A percentile compares a stretch with the other conserved stretches of the same genome.
Conservation (phyloP, 2,888 invertebrate species). For the Hypselothyrea guttata region DNA sequence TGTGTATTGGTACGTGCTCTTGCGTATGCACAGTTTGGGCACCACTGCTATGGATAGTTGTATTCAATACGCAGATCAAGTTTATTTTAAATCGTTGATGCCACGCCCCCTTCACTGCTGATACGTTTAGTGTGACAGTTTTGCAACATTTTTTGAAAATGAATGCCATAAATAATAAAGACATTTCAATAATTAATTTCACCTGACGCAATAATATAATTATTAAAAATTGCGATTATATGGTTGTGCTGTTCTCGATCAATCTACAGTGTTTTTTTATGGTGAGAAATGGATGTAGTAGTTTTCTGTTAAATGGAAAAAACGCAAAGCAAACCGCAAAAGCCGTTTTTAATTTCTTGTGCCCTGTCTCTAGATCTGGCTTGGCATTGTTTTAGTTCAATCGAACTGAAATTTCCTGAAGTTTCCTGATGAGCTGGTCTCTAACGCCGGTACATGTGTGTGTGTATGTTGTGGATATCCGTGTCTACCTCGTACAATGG, state of each 20-base stretch:
- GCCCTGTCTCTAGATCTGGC: slow-evolving; percentile 13
- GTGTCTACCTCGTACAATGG: slow-evolving; percentile 26
- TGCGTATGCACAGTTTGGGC: too few relatives aligned
- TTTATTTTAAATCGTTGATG: too few relatives aligned
- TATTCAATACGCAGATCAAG: too few relatives aligned
- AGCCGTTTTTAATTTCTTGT: slow-evolving; percentile 46
- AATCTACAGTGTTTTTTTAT: slow-evolving; percentile 51
- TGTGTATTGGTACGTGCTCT: too few relatives aligned
- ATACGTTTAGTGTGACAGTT: too few relatives aligned
- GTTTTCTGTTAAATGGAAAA: slow-evolving; percentile 57
- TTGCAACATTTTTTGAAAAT: too few relatives aligned
- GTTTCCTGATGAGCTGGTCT: slow-evolving; percentile 10
- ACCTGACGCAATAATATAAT: too few relatives aligned
- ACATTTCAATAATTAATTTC: too few relatives aligned
- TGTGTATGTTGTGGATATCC: neutral
- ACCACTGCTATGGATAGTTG: too few relatives aligned
- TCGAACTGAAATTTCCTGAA: slow-evolving; percentile 31
- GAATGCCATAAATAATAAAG: too few relatives aligned
- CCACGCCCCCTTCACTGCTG: too few relatives aligned
- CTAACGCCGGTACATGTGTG: slow-evolving; percentile 7
- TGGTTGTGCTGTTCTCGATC: slow-evolving; percentile 25
- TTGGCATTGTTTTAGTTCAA: slow-evolving; percentile 17
- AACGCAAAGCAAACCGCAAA: slow-evolving; percentile 59
- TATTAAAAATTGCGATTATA: slow-evolving; percentile 1
- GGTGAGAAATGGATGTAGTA: too few relatives aligned